Evolutionary conservation across 2,113 vertebrate species (phyloP).

Genomic region (Tetrax tetrax): DNA sequence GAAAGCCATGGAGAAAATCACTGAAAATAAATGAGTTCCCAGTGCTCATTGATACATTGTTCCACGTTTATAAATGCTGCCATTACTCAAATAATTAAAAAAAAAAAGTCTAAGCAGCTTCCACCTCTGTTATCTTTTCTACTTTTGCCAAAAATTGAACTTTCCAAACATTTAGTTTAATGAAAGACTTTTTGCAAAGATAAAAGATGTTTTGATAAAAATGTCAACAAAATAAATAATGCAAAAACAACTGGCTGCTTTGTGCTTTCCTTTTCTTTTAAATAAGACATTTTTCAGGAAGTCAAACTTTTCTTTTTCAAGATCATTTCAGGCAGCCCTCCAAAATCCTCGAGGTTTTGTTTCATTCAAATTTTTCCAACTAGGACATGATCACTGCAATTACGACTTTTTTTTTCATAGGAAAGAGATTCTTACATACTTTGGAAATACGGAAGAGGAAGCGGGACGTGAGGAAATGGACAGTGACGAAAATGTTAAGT

Average conservation of each 20-base stretch:
- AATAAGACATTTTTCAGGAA: not conserved
- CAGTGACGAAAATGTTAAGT: not conserved
- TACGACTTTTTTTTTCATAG: not conserved
- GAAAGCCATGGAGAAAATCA: not conserved
- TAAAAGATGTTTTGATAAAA: conserved; percentile 19
- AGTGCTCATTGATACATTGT: not conserved
- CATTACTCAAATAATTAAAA: not conserved
- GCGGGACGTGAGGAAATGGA: not conserved
- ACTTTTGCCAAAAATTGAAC: not conserved
- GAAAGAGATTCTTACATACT: not conserved
- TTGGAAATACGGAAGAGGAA: not conserved
- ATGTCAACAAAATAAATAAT: not conserved
- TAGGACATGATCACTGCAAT: not conserved
- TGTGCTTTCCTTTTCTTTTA: not conserved
- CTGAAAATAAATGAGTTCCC: not conserved
- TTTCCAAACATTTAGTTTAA: not conserved
- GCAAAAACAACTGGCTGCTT: not conserved
- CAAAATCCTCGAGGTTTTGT: not conserved
- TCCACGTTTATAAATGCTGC: not conserved
- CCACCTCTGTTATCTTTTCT: not conserved
- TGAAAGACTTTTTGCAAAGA: not conserved
- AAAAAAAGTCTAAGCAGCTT: not conserved
- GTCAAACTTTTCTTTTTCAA: not conserved
- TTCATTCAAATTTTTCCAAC: conserved; percentile 4
- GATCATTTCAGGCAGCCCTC: not conserved